Conservation (phyloP, 2,888 invertebrate genomes). For the Theristus sp. region DNA sequence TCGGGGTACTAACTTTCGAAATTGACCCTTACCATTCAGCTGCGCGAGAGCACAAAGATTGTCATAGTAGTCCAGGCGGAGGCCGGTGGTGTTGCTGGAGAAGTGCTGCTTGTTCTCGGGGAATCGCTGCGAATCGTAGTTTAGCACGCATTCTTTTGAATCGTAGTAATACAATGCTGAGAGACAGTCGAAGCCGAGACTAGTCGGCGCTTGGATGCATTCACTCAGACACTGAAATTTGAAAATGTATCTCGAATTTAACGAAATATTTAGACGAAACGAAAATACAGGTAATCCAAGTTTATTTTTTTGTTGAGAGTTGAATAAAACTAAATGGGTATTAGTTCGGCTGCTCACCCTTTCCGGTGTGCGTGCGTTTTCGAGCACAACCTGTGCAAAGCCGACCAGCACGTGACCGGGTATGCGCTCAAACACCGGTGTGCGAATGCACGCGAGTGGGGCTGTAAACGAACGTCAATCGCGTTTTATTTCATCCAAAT, state of each 20-base stretch:
- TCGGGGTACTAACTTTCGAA: no score
- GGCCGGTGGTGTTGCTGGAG: conserved; percentile 1
- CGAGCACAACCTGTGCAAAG: conserved; percentile 5
- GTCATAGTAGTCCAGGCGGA: conserved; percentile 6
- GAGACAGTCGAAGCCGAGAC: conserved; percentile 2
- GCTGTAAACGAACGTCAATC: conserved; percentile 1
- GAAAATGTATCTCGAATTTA: no score
- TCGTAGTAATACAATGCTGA: conserved; percentile 8
- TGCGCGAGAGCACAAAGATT: conserved; percentile 6
- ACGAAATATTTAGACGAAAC: no score
- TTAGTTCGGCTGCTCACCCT: neutral
- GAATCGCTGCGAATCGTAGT: neutral
- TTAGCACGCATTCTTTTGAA: conserved; percentile 5
- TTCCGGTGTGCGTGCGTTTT: conserved; percentile 2
- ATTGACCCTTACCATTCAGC: no score
- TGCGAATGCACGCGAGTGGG: neutral
- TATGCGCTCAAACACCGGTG: conserved; percentile 5
- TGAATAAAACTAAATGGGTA: neutral
- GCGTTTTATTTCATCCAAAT: neutral
- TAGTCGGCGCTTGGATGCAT: neutral
- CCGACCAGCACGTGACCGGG: conserved; percentile 2
- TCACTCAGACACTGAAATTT: conserved; percentile 7
- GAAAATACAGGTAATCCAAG: neutral
- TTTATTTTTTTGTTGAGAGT: neutral
- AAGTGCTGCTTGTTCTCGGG: neutral